These are phyloP conservation scores for Condylura cristata DNA, from an alignment of 2,113 vertebrate genomes.

Conservation along the genomic window DNA sequence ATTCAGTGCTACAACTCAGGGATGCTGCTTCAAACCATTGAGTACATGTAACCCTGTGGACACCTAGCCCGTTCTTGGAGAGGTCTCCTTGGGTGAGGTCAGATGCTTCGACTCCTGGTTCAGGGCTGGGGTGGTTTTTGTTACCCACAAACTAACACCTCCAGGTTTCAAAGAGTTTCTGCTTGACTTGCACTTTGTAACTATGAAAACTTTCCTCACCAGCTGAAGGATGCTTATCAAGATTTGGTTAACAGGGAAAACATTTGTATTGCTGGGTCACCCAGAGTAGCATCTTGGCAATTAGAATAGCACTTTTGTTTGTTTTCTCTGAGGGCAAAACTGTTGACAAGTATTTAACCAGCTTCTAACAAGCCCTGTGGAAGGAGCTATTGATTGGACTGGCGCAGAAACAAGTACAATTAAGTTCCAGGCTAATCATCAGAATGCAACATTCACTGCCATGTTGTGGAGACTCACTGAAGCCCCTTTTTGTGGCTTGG, in stretches of 20 bases:
- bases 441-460: not conserved
- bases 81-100: not conserved
- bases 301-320: slow-evolving; percentile 57
- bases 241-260: not conserved
- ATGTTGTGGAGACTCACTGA: slow-evolving; percentile 9
- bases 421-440: slow-evolving; percentile 65
- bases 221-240: not conserved
- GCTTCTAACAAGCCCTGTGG: slow-evolving; percentile 63
- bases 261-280: slow-evolving; percentile 11
- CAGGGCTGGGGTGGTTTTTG: not conserved
- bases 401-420: slow-evolving; percentile 61
- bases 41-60: not conserved
- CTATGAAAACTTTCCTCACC: not conserved
- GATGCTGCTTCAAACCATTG: not conserved
- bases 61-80: not conserved
- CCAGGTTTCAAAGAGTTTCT: not conserved
- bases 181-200: not conserved
- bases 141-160: not conserved
- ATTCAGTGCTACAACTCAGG: not conserved
- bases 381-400: slow-evolving; percentile 63
- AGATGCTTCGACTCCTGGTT: not conserved
- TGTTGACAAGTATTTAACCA: slow-evolving; percentile 45
- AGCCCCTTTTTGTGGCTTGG: slow-evolving; percentile 30
- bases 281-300: slow-evolving; percentile 27
- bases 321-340: slow-evolving; percentile 50